Base-by-base conservation (phyloP, 2,888 invertebrate species). In the Ectobius pallidus region DNA sequence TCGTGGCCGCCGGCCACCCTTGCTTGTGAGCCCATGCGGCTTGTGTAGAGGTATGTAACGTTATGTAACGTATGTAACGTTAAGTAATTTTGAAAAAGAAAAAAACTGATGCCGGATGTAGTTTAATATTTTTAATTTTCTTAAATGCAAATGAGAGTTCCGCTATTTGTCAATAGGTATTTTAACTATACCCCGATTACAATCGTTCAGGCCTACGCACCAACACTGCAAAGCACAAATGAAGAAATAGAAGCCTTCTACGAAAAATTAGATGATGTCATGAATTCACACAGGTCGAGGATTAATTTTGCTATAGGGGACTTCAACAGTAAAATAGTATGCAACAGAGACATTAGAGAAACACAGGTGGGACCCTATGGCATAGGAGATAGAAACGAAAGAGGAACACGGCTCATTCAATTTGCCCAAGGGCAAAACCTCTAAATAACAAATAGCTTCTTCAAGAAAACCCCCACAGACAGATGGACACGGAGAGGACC, bases 231-330 rank as follows among this genome's bases (percentile, higher is more conserved):
- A 39, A 9, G 39, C 39, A 9, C 39, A 39, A 14, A 39, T 9
- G 14, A 14, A 39, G 6, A 9, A 39, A 39, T 39, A 14, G 39
- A 39, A 39, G 14, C 39, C 39, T 39, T 39, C 39, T 39, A 39
- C 14, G 39, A 39, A 39, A 14, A 14, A 39, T 14, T 39, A 14
- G 39, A 39, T 39, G 39, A 39, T 14, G 14, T 39, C 6, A 39
- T 39, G 39, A 49, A 49, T 49, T 6, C 14, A 49, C 49, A 49
- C 18, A 49, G 18, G 4, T 49, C n/a, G 14, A 49, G n/a, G n/a
- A 49, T 49, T 49, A n/a, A 49, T 49, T 49, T 49, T 49, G n/a
- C n/a, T n/a, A 49, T 49, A 7, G 49, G 49, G 6, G 49, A 49
- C 18, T 49, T 49, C n/a, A 49, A 49, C 18, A 49, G 14, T n/a